Conservation (phyloP, 92 coral and sea anemone genomes). For the Blastomussa wellsi region DNA sequence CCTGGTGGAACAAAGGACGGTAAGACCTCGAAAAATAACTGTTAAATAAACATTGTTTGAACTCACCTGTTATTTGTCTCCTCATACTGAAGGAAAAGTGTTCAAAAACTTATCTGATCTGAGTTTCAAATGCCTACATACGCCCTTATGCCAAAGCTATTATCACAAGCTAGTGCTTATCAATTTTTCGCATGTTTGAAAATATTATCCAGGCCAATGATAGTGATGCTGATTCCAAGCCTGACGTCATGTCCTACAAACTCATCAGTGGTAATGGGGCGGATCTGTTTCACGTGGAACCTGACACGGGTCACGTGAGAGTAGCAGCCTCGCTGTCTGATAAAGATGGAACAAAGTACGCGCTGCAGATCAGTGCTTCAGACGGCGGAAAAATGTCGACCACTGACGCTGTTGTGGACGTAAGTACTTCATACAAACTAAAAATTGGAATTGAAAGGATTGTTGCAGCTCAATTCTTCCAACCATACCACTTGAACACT, state of each 20-base stretch:
- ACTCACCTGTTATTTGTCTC: no score
- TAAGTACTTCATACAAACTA: constrained; percentile 24
- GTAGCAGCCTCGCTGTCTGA: constrained; percentile 48
- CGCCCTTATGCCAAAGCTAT: no score
- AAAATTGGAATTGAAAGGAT: no score
- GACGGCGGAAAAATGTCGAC: constrained; percentile 46
- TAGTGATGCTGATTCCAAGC: constrained; percentile 40
- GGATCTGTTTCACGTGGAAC: constrained; percentile 56
- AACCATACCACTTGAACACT: not conserved
- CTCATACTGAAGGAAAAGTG: no score
- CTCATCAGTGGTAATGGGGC: constrained; percentile 26
- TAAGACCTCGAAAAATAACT: no score
- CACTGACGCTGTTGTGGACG: constrained; percentile 35
- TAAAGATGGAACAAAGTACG: constrained; percentile 45
- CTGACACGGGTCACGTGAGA: constrained; percentile 53
- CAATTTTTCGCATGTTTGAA: no score
- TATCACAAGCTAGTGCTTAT: no score
- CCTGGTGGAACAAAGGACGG: no score
- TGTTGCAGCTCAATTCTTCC: no score
- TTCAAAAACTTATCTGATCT: no score
- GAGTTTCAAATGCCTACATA: no score
- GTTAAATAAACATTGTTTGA: no score
- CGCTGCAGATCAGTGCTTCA: constrained; percentile 41
- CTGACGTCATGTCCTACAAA: constrained; percentile 25
- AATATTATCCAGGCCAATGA: constrained; percentile 59